These are phyloP conservation scores for Uloborus plumipes DNA, from an alignment of 2,888 invertebrate genomes.

Conservation along the genomic window DNA sequence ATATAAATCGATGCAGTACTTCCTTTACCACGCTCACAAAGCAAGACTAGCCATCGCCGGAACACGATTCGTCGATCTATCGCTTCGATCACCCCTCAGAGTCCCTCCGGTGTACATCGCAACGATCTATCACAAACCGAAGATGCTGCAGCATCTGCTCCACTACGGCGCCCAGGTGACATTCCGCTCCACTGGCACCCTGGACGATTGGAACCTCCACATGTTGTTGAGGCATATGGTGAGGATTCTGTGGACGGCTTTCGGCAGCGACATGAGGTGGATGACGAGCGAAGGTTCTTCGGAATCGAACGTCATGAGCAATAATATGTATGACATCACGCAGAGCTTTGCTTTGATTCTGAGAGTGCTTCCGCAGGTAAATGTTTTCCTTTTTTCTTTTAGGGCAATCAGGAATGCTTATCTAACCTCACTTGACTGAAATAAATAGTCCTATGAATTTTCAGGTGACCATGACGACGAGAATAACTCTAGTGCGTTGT, in stretches of 20 bases:
- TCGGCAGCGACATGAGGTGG: slow-evolving; percentile 1
- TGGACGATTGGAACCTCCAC: slow-evolving; percentile 39
- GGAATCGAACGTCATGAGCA: slow-evolving; percentile 21
- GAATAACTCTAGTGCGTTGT: too few species aligned
- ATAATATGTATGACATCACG: slow-evolving; percentile 7
- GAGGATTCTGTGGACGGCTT: slow-evolving; percentile 29
- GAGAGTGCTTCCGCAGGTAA: slow-evolving; percentile 31
- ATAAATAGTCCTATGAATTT: too few species aligned
- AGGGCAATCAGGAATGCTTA: too few species aligned
- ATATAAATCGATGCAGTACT: slow-evolving; percentile 29
- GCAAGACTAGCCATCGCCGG: slow-evolving; percentile 15
- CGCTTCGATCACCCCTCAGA: slow-evolving; percentile 19
- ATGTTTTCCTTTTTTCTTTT: too few species aligned
- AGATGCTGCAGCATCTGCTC: slow-evolving; percentile 13
- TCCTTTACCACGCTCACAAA: slow-evolving; percentile 34
- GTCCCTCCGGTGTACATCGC: slow-evolving; percentile 41
- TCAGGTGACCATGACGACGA: too few species aligned
- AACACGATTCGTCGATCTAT: slow-evolving; percentile 26
- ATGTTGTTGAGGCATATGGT: slow-evolving; percentile 42
- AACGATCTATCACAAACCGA: slow-evolving; percentile 36
- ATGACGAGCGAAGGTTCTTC: neutral
- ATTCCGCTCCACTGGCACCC: neutral
- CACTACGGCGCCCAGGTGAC: slow-evolving; percentile 24
- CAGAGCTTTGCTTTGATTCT: slow-evolving; percentile 29
- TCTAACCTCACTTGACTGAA: too few species aligned